Evolutionary conservation across 2,888 invertebrate species (phyloP).

Genomic region (Resseliella maxima): DNA sequence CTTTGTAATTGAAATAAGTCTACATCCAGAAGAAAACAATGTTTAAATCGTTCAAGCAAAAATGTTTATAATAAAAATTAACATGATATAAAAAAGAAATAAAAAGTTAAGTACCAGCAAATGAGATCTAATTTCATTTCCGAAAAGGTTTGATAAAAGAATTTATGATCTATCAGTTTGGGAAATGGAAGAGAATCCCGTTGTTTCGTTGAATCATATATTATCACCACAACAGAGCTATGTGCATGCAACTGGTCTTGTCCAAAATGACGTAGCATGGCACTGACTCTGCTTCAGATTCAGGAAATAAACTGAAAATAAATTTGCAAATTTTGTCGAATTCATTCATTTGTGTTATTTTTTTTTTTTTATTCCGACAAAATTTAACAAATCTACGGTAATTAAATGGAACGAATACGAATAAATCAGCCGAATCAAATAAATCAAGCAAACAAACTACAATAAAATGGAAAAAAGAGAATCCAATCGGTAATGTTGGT

Average conservation of each 20-base stretch:
- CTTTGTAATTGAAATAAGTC: no score
- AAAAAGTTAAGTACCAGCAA: no score
- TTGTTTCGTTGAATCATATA: not conserved
- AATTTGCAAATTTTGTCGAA: not conserved
- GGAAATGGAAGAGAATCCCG: not conserved
- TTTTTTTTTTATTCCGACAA: not conserved
- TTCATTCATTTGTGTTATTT: no score
- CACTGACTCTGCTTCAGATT: not conserved
- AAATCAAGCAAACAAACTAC: not conserved
- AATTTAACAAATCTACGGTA: not conserved
- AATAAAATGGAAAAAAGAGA: constrained; percentile 17
- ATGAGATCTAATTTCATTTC: not conserved
- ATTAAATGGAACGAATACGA: not conserved
- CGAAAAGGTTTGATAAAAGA: not conserved
- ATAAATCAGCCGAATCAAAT: not conserved
- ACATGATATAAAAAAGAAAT: no score
- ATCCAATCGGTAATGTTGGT: constrained; percentile 19
- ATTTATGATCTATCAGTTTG: not conserved
- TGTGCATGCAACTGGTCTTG: not conserved
- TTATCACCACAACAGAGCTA: not conserved
- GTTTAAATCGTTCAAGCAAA: no score
- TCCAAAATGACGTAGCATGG: not conserved
- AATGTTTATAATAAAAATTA: not conserved
- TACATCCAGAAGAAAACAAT: no score
- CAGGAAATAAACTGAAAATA: not conserved